Percentiles rank a stretch among this genome's conserved stretches.
Evolutionary conservation across 2,797 vertebrate genomes (phyloP).

Genomic region (Psittacula derbiana): DNA sequence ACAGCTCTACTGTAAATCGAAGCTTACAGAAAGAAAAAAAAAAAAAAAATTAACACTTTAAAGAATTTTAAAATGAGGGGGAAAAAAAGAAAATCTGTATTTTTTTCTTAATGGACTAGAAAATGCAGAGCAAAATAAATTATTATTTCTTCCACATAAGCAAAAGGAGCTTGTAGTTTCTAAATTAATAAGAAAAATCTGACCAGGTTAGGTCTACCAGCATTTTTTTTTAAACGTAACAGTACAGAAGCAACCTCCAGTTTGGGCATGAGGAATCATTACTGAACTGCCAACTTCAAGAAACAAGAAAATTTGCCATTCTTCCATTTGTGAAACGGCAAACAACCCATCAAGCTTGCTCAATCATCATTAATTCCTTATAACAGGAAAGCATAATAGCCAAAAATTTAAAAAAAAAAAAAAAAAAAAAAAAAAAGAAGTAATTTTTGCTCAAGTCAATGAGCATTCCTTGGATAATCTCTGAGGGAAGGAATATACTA

Average conservation of each 20-base stretch:
- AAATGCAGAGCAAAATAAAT: not conserved
- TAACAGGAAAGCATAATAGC: not conserved
- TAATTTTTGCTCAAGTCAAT: not conserved
- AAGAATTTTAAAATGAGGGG: fast-evolving
- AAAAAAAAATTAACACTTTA: not conserved
- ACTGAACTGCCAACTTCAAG: not conserved
- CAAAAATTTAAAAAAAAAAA: not conserved
- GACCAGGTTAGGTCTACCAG: not conserved
- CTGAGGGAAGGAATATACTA: not conserved
- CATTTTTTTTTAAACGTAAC: not conserved
- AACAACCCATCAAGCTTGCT: not conserved
- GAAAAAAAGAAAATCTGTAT: fast-evolving
- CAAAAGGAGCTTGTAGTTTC: not conserved
- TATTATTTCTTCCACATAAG: not conserved
- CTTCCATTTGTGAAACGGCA: not conserved
- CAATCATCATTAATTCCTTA: not conserved
- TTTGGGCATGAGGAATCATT: not conserved
- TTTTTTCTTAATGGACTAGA: not conserved
- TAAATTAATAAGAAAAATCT: not conserved
- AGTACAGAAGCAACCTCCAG: not conserved
- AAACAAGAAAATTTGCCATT: not conserved
- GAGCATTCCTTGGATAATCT: not conserved
- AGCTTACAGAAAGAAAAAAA: not conserved
- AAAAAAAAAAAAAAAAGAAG: not conserved
- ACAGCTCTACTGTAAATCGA: not conserved